Conservation (phyloP, 2,888 invertebrate species). For the Aspidiotus rigidus region DNA sequence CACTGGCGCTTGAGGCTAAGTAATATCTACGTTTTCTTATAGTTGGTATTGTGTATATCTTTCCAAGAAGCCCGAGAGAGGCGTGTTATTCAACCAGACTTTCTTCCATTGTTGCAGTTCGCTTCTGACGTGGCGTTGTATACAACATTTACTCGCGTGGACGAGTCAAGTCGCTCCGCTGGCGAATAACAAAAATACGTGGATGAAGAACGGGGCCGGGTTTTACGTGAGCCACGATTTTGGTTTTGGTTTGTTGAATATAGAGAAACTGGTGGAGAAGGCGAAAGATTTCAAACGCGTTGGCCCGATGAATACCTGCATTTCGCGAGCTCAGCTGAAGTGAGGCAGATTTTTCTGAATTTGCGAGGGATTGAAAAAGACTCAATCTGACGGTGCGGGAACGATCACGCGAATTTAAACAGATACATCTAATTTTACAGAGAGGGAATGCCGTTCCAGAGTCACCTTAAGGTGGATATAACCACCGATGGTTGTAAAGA, state of each 20-base stretch:
- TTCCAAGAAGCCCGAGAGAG: no score
- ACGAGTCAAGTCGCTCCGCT: conserved; percentile 69
- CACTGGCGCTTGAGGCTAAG: conserved; percentile 80
- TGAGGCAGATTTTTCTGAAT: neutral
- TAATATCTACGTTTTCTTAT: conserved; percentile 44
- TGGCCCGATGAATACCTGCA: conserved; percentile 52
- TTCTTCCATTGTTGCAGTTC: conserved; percentile 49
- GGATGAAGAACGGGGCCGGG: conserved; percentile 74
- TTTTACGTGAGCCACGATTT: conserved; percentile 70
- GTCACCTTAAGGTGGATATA: neutral
- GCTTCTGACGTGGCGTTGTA: conserved; percentile 76
- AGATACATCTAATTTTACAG: no score
- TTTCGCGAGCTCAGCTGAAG: conserved; percentile 4
- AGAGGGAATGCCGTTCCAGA: no score
- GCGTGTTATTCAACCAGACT: no score
- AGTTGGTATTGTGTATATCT: no score
- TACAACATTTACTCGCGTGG: conserved; percentile 80
- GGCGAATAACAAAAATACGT: conserved; percentile 53
- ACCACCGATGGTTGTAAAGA: conserved; percentile 38
- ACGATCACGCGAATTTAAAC: no score
- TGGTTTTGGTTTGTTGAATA: conserved; percentile 84
- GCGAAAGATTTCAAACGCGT: conserved; percentile 67
- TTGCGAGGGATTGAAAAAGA: neutral
- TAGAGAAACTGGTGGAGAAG: conserved; percentile 58
- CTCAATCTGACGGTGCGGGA: no score